These are phyloP conservation scores for Melinaea menophilus DNA, from an alignment of 2,888 invertebrate species.

Conservation along the genomic window DNA sequence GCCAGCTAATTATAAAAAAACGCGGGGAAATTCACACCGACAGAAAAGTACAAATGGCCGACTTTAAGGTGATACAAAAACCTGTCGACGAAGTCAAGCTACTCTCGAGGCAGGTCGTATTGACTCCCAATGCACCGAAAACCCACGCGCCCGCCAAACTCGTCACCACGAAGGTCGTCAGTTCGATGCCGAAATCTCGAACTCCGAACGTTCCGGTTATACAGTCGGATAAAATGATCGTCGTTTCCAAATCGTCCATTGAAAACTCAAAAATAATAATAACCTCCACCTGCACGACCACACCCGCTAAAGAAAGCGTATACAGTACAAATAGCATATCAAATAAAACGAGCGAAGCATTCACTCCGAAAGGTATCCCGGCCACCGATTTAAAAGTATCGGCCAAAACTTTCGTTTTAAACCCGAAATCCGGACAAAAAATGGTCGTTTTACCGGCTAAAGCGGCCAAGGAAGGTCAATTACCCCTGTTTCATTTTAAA, in stretches of 20 bases:
- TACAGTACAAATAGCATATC: conserved; percentile 50
- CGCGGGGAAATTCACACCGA: conserved; percentile 52
- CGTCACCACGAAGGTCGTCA: conserved; percentile 67
- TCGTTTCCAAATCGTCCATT: conserved; percentile 62
- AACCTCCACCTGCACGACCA: conserved; percentile 52
- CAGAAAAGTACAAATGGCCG: conserved; percentile 63
- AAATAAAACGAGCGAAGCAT: conserved; percentile 54
- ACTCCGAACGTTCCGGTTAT: conserved; percentile 37
- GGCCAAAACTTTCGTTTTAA: conserved; percentile 69
- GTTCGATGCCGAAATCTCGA: conserved; percentile 56
- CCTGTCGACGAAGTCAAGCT: conserved; percentile 63
- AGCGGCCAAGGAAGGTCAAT: conserved; percentile 57
- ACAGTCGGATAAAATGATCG: conserved; percentile 67
- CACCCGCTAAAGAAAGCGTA: conserved; percentile 46
- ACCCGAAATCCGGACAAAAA: conserved; percentile 72
- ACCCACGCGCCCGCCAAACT: conserved; percentile 58
- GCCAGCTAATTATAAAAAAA: conserved; percentile 67
- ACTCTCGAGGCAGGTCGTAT: conserved; percentile 65
- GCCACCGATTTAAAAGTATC: conserved; percentile 73
- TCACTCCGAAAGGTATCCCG: conserved; percentile 69
- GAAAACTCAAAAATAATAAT: conserved; percentile 65
- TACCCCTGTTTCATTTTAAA: conserved; percentile 69
- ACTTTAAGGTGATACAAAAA: conserved; percentile 67
- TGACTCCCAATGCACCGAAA: conserved; percentile 60
- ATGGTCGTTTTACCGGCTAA: conserved; percentile 74